Evolutionary conservation across 2,888 invertebrate species (phyloP), one percentile per base, ranked within the genome.

Genomic region (Ischnura elegans): DNA sequence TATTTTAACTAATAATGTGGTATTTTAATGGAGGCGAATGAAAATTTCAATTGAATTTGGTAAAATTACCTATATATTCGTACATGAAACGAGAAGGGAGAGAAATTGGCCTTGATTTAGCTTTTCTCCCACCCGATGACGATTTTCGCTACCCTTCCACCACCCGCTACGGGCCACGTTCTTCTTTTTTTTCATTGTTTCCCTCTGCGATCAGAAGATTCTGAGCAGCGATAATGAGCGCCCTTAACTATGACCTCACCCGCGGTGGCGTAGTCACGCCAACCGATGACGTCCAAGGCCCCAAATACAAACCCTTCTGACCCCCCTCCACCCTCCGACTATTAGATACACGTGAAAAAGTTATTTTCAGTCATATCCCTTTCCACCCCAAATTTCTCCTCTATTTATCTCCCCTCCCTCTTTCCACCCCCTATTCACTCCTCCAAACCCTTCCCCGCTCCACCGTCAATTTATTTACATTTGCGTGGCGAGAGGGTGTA

Each of bases 391-490:
- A 25, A 6, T 5, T 13, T 36, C n/a, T 25, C 8, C 29, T 36
- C 36, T 19, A 5, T 19, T 29, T 43, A 29, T 43, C 45, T n/a
- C n/a, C 43, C 90, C 3, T 3, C n/a, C 29, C 87, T 42, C 29
- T 86, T n/a, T 25, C 86, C 45, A 25, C 45, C 45, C 36, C 45
- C 43, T 43, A 42, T 0, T 25, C 51, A 36, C 55, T 21, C 42
- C 42, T 8, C 43, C 45, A 21, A 13, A 0, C 45, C 42, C 90
- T 6, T 36, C 6, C 25, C 61, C 61, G 25, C 19, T 25, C n/a
- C 43, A 43, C 61, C 90, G 66, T 90, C 90, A 66, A 90, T n/a
- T 90, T 90, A 61, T 90, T 61, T 90, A 61, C 61, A 90, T 55
- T 66, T 61, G 43, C 90, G n/a, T n/a, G n/a, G n/a, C 16, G 61